Base-by-base conservation (phyloP, 2,113 vertebrate species). In the Pipra filicauda region DNA sequence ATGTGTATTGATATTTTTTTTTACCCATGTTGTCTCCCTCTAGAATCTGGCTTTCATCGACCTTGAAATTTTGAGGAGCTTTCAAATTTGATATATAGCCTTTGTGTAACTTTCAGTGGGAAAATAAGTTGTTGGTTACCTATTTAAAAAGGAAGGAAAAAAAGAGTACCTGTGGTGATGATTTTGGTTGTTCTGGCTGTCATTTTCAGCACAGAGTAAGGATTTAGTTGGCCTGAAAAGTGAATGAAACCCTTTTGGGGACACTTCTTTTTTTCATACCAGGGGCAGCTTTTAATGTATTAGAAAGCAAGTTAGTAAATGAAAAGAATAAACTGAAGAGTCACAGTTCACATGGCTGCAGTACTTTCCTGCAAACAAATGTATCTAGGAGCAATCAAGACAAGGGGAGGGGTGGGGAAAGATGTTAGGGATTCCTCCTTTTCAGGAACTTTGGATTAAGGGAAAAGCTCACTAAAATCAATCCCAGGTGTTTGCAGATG, bases 1-100 rank as follows among this genome's bases (percentile, higher is more conserved):
- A 96, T 61, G 90, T 98, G 95, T 98, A 94, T 96, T 96, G 95
- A 97, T 97, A 97, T 93, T 91, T 97, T 86, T 97, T 98, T 97
- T 98, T 97, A 96, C 88, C 95, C 95, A 79, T 96, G 90, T 95
- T 97, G 97, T 97, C 94, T 97, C 97, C 96, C 95, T 96, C 83
- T 80, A 97, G 90, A 95, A 97, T 94, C 86, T 95, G 96, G 94
- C 95, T 96, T 92, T 95, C 79, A 46, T 78, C 8, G 67, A 95
- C 76, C 93, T 86, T 12, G 66, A 95, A 95, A 93, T 90, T 96
- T 85, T 82, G 78, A 94, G 75, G 51, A 77, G 41, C 77, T 87
- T 85, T 94, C 61, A 91, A 49, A 85, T 96, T 95, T 95, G 61
- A 44, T 91, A 87, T 16, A 39, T 74, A 93, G 92, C 82, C 54